Evolutionary conservation across 2,113 vertebrate species (phyloP).

Genomic region (Corythornis madagascariensis): DNA sequence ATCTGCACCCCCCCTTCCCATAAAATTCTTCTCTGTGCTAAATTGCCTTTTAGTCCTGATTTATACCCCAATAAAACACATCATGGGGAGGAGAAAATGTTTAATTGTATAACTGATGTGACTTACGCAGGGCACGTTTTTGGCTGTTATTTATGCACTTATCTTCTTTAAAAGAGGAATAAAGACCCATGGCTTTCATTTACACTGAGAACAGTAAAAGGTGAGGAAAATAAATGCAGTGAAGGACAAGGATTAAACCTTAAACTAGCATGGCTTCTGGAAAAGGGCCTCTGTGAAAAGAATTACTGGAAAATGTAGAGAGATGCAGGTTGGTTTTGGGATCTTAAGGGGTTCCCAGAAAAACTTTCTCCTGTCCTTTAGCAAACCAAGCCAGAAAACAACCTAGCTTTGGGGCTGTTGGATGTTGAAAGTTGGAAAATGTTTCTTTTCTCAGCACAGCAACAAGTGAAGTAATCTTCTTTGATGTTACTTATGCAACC

Average conservation of each 20-base stretch:
- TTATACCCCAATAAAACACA: constrained; percentile 65
- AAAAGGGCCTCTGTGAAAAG: not conserved
- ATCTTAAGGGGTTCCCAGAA: not conserved
- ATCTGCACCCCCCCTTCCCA: not conserved
- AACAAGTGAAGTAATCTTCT: not conserved
- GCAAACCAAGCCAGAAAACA: not conserved
- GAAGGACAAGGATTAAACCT: not conserved
- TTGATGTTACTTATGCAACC: not conserved
- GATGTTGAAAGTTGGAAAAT: not conserved
- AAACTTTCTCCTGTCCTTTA: not conserved
- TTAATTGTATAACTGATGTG: constrained; percentile 48
- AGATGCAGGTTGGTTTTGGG: not conserved
- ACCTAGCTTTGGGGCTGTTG: not conserved
- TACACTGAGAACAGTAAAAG: not conserved
- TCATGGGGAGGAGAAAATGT: constrained; percentile 8
- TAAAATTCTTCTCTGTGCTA: constrained; percentile 64
- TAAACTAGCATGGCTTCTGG: not conserved
- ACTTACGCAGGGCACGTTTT: not conserved
- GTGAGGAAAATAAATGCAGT: not conserved
- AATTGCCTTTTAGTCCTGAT: constrained; percentile 56
- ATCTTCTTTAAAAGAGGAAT: not conserved
- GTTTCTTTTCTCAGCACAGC: not conserved
- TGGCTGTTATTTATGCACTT: constrained; percentile 18
- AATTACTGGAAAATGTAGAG: not conserved
- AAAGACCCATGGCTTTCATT: not conserved